Base-by-base conservation (phyloP, 1,140 invertebrate genomes). In the Oryctes rhinoceros region DNA sequence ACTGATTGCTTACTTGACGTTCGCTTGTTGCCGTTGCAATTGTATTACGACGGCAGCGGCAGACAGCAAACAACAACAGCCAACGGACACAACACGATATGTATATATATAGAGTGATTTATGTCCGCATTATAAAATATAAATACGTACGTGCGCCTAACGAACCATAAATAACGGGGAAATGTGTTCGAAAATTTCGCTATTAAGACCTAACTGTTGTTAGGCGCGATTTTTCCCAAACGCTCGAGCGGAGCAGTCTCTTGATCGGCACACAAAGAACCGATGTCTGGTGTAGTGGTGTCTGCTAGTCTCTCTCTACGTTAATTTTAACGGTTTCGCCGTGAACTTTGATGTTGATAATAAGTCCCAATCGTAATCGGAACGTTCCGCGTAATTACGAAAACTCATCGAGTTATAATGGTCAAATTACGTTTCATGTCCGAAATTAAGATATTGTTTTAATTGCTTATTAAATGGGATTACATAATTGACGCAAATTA, bases 151-250 rank as follows among this genome's bases (percentile, higher is more conserved):
- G n/a, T 18, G 49, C 49, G 49, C 49, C 49, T 53, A 53, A 53
- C 49, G 49, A 53, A 53, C 49, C 49, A 53, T 53, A 53, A 53
- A 53, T 53, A 53, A 53, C 49, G 49, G 49, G 13, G 49, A 53
- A 53, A 53, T 53, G 49, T 53, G 49, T 53, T 53, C 49, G 49
- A 53, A 53, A 53, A 53, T 53, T 53, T 53, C 49, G 49, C 49
- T 53, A 53, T 53, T 53, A 53, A 53, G 49, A 53, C n/a, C 49
- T 53, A 53, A 53, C 49, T 53, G 49, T 53, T 13, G 49, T 53
- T 53, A 0, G 13, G n/a, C 49, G 49, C 11, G 11, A 15, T 53
- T 53, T 53, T 53, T 53, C n/a, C 49, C 49, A 18, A 15, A 13
- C n/a, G 11, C 13, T 15, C 49, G 49, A 11, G 0, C 49, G 13